Evolutionary conservation across 1,140 invertebrate genomes (phyloP).

Genomic region (Trissolcus basalis): DNA sequence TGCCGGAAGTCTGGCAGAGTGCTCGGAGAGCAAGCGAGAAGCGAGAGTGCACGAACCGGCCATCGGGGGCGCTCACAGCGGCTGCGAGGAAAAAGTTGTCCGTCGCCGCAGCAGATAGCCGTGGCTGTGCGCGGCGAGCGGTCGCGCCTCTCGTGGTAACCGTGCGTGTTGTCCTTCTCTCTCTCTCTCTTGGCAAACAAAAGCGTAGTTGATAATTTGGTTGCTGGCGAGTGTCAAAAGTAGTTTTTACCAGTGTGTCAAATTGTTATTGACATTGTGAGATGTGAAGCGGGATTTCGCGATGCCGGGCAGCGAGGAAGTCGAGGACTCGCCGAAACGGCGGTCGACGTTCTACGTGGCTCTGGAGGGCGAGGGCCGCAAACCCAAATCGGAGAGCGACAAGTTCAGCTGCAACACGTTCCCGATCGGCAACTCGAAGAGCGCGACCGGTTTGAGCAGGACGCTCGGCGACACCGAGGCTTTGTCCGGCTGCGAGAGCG

Average conservation of each 20-base stretch:
- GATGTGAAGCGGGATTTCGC: slow-evolving; percentile 2
- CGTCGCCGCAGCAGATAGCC: slow-evolving; percentile 68
- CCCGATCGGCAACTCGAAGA: slow-evolving; percentile 63
- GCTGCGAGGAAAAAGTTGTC: slow-evolving; percentile 57
- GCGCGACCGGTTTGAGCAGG: slow-evolving; percentile 59
- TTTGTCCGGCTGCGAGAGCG: slow-evolving; percentile 37
- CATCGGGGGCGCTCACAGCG: slow-evolving; percentile 64
- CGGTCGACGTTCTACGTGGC: slow-evolving; percentile 77
- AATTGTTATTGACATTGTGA: too few relatives aligned
- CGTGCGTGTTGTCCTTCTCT: too few relatives aligned
- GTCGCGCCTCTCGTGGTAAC: slow-evolving; percentile 49
- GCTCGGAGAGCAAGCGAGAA: slow-evolving; percentile 44
- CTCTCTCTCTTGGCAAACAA: slow-evolving; percentile 5
- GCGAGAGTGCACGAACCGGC: slow-evolving; percentile 46
- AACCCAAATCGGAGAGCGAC: slow-evolving; percentile 60
- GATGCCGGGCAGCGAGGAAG: slow-evolving; percentile 61
- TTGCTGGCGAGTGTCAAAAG: background rate
- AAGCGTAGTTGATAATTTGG: background rate
- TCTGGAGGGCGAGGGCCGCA: slow-evolving; percentile 68
- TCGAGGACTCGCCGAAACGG: slow-evolving; percentile 71
- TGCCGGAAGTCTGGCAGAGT: slow-evolving; percentile 65
- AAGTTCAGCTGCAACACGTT: slow-evolving; percentile 69
- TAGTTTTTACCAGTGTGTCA: background rate
- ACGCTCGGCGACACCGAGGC: slow-evolving; percentile 67
- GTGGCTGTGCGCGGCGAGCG: slow-evolving; percentile 67